phyloP scores from a whole-genome alignment of 2,888 invertebrate species.

The Camponotus fellah region DNA sequence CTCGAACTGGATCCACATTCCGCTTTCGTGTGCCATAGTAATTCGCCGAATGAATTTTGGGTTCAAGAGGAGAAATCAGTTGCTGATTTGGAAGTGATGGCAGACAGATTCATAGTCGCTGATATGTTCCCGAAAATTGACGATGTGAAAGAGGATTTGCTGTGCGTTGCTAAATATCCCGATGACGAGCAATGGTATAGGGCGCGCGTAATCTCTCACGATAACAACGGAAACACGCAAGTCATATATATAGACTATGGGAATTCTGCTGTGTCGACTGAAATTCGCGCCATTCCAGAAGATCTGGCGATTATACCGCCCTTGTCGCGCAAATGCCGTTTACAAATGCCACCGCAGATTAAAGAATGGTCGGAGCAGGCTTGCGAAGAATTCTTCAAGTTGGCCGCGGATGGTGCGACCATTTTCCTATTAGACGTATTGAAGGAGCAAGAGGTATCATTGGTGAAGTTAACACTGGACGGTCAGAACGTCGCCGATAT shows the following conservation, averaged over 20 bases:
- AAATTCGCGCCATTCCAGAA: constrained; percentile 89
- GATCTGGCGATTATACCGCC: constrained; percentile 88
- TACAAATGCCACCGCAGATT: constrained; percentile 87
- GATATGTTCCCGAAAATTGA: constrained; percentile 87
- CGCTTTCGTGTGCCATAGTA: constrained; percentile 90
- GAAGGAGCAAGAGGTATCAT: constrained; percentile 88
- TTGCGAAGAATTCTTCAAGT: constrained; percentile 81
- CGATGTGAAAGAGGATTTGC: constrained; percentile 88
- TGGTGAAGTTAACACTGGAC: constrained; percentile 89
- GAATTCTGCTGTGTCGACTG: constrained; percentile 89
- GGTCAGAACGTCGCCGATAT: constrained; percentile 89
- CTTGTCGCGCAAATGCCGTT: constrained; percentile 89
- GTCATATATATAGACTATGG: constrained; percentile 91
- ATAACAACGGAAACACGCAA: constrained; percentile 87
- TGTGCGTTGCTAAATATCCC: constrained; percentile 90
- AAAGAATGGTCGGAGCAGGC: constrained; percentile 85
- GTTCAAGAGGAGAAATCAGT: constrained; percentile 90
- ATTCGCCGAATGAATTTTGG: constrained; percentile 91
- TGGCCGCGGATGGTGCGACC: constrained; percentile 86
- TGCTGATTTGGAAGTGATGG: constrained; percentile 88
- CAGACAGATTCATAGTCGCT: constrained; percentile 87
- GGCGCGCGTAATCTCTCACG: constrained; percentile 88
- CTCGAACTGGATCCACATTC: constrained; percentile 86
- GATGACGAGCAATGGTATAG: constrained; percentile 91
- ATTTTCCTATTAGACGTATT: constrained; percentile 87